Evolutionary conservation across 1,140 invertebrate genomes (phyloP), one percentile per base, ranked within the genome.

Genomic region (Eurosta solidaginis): DNA sequence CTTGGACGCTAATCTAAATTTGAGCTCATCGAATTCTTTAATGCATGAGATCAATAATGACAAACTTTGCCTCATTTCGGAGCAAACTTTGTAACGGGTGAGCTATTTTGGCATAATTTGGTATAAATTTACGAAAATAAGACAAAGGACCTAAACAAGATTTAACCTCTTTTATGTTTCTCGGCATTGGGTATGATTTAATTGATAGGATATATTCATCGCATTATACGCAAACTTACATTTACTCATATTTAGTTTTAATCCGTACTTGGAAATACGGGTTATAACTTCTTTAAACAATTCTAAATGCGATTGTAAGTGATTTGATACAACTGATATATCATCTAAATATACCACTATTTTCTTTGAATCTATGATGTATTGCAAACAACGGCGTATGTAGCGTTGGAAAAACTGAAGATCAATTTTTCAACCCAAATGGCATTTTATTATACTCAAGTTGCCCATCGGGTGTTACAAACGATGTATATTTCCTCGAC

Each of bases 231-330:
- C 20, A 75, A 89, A 81, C 6, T 82, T 27, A 50, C 83, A 84
- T 79, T 89, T 89, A 63, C 86, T 84, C 82, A 81, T 82, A 36
- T 86, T 88, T 2, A 89, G 80, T 47, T 83, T 40, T 45, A 89
- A 78, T 1, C 85, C 84, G 82, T 84, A 84, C 7, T 87, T 77
- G 3, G 73, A 74, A 9, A 86, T 81, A 0, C 79, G 73, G 9
- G 78, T 25, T 12, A 88, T 44, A 0, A 87, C 82, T 49, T 74
- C 17, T 77, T 81, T 78, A 12, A 86, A 77, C 17, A 68, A 47
- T 6, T 77, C 10, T 14, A 77, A 25, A 49, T 76, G 73, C 7
- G 77, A 44, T 14, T 78, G 78, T 14, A 52, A 52, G 10, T n/a
- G 29, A 44, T 52, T 29, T 3, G 75, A 63, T 1, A 50, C 52